phyloP scores from a whole-genome alignment of 2,888 invertebrate genomes.

The Gastrophysa polygoni region DNA sequence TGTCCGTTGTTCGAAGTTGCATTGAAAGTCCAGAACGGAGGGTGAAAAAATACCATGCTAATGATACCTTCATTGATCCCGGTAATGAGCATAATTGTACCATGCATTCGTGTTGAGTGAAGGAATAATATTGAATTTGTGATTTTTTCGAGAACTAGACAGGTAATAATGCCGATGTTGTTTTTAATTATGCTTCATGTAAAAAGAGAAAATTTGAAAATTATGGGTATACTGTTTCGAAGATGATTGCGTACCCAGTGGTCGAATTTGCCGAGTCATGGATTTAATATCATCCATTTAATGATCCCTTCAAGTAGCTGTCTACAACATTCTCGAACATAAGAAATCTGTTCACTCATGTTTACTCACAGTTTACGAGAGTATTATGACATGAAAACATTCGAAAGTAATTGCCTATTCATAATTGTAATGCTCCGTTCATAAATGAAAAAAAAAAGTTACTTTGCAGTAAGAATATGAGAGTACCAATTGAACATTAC shows the following conservation, averaged over 20 bases:
- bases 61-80: slow-evolving; percentile 31
- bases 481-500: not conserved
- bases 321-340: not conserved
- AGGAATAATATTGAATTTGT: slow-evolving; percentile 6
- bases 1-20: not conserved
- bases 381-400: not conserved
- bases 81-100: slow-evolving; percentile 25
- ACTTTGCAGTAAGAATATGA: not conserved
- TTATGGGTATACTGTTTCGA: slow-evolving; percentile 12
- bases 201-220: slow-evolving; percentile 17
- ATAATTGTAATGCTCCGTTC: not conserved
- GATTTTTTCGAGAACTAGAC: slow-evolving; percentile 11
- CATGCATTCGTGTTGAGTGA: slow-evolving; percentile 15
- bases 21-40: slow-evolving; percentile 24
- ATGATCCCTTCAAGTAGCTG: not conserved
- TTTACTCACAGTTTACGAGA: not conserved
- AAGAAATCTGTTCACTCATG: not conserved
- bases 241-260: not conserved
- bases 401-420: not conserved
- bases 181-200: slow-evolving; percentile 18
- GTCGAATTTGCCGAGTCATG: slow-evolving; percentile 8
- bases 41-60: slow-evolving; percentile 20
- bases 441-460: not conserved
- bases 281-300: slow-evolving; percentile 4
- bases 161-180: slow-evolving; percentile 18